phyloP scores from a whole-genome alignment of 2,113 vertebrate species.

The Eleginops maclovinus region DNA sequence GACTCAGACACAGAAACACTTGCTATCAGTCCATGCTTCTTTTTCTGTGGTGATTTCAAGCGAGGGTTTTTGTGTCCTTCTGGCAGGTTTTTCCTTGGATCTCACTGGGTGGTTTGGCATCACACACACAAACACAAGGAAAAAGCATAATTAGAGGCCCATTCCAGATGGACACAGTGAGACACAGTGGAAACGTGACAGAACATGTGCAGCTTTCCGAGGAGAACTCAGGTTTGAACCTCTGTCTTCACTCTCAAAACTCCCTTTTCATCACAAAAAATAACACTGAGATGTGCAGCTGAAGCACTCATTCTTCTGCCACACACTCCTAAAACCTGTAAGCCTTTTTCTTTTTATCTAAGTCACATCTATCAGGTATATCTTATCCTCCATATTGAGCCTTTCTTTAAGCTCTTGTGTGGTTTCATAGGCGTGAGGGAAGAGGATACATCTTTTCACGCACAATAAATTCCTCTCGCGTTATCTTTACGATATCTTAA shows the following conservation, averaged over 20 bases:
- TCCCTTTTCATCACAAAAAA: conserved; percentile 10
- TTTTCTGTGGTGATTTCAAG: background rate
- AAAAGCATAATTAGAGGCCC: conserved; percentile 54
- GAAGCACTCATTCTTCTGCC: conserved; percentile 8
- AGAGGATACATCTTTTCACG: background rate
- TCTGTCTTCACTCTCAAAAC: background rate
- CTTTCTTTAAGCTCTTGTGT: background rate
- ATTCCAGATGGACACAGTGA: conserved; percentile 21
- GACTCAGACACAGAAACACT: background rate
- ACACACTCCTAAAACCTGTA: background rate
- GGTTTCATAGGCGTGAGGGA: background rate
- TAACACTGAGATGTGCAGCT: conserved; percentile 19
- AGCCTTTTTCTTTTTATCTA: background rate
- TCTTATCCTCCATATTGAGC: background rate
- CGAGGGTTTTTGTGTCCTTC: background rate
- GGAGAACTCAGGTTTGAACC: conserved; percentile 18
- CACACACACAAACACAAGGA: conserved; percentile 6
- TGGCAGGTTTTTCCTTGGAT: conserved; percentile 27
- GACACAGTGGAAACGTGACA: background rate
- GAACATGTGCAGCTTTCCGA: conserved; percentile 28
- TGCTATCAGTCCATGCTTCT: conserved; percentile 33
- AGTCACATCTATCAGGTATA: background rate
- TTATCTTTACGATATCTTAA: conserved; percentile 8
- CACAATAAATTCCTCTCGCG: background rate
- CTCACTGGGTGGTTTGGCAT: conserved; percentile 52